Conservation (phyloP, 2,113 vertebrate genomes). For the Tor tambroides region DNA sequence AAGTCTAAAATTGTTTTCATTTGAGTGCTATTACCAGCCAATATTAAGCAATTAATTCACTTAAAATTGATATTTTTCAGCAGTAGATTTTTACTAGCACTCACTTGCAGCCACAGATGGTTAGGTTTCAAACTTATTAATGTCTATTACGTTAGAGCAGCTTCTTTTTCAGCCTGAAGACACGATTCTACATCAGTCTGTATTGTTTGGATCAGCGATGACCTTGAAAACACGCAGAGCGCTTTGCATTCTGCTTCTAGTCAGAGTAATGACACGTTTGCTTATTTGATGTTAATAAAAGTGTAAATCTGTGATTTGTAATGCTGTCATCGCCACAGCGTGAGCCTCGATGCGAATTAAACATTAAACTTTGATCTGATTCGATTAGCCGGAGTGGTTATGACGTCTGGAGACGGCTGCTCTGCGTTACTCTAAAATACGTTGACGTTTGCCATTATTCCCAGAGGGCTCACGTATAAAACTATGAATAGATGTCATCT, state of each 20-base stretch:
- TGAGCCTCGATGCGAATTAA: neutral
- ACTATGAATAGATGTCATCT: neutral
- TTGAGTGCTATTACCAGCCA: neutral
- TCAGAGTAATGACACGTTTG: neutral
- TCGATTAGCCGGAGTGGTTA: neutral
- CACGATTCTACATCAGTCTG: neutral
- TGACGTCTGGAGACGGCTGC: neutral
- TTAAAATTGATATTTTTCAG: neutral
- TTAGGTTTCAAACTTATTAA: neutral
- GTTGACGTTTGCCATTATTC: neutral
- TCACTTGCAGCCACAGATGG: neutral
- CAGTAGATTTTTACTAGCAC: neutral
- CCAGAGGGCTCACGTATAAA: neutral
- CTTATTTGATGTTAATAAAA: slow-evolving; percentile 3
- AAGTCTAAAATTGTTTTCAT: neutral
- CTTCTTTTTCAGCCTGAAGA: neutral
- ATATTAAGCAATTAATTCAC: neutral
- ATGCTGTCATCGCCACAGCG: slow-evolving; percentile 15
- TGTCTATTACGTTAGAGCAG: neutral
- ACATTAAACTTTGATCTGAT: slow-evolving; percentile 17
- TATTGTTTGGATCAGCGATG: neutral
- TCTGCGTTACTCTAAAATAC: slow-evolving; percentile 14
- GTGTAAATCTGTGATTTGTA: neutral
- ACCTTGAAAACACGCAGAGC: neutral
- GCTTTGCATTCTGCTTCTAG: slow-evolving; percentile 3